A percentile compares a stretch with the other conserved stretches of the same genome.
Conservation (phyloP, 2,113 vertebrate species). For the Trachemys scripta region DNA sequence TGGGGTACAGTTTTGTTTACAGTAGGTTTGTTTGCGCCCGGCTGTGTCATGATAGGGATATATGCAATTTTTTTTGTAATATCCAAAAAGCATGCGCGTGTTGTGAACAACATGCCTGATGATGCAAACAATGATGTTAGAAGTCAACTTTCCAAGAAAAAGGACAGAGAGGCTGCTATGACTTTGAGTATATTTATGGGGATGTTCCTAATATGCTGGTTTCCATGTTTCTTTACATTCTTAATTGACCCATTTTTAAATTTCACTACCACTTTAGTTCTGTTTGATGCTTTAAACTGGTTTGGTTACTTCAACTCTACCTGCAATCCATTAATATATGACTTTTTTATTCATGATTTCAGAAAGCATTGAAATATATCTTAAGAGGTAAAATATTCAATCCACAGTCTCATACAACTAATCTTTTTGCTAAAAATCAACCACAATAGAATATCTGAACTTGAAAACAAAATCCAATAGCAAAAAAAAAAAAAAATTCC, state of each 20-base stretch:
- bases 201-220: slow-evolving; percentile 75
- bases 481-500: not conserved
- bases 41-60: slow-evolving; percentile 73
- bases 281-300: slow-evolving; percentile 75
- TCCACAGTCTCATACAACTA: slow-evolving; percentile 27
- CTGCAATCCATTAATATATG: slow-evolving; percentile 75
- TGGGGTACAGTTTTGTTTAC: slow-evolving; percentile 70
- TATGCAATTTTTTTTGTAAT: slow-evolving; percentile 66
- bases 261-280: slow-evolving; percentile 61
- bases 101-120: slow-evolving; percentile 30
- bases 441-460: no score
- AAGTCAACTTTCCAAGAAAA: slow-evolving; percentile 59
- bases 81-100: slow-evolving; percentile 56
- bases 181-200: slow-evolving; percentile 73
- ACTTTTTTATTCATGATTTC: slow-evolving; percentile 78
- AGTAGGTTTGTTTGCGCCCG: slow-evolving; percentile 69
- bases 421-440: slow-evolving; percentile 55
- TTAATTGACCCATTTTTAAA: slow-evolving; percentile 74
- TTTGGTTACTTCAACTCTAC: slow-evolving; percentile 78
- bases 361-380: slow-evolving; percentile 69
- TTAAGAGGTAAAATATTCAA: slow-evolving; percentile 71
- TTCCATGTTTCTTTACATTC: slow-evolving; percentile 68
- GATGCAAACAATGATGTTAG: not conserved
- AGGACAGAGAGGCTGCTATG: slow-evolving; percentile 73
- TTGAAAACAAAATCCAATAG: slow-evolving; percentile 29